A percentile compares a stretch with the other conserved stretches of the same genome.
phyloP scores from a whole-genome alignment of 2,888 invertebrate genomes.

The Pinctada fucata region DNA sequence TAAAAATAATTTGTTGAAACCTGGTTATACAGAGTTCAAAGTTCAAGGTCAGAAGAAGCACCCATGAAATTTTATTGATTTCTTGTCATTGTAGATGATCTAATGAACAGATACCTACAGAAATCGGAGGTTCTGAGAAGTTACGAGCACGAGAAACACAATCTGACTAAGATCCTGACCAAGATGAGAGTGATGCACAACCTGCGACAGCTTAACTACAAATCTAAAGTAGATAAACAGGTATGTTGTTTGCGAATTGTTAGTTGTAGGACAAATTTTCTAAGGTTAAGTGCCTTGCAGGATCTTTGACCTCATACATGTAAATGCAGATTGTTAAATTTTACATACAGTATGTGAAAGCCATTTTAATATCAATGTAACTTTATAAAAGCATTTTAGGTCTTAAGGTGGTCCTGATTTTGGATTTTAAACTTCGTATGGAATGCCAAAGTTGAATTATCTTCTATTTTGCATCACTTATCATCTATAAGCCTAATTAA shows the following conservation, averaged over 20 bases:
- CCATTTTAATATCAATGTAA: too few species aligned
- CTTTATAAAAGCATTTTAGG: too few species aligned
- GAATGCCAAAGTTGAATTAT: too few species aligned
- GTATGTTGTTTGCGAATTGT: conserved; percentile 47
- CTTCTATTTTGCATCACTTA: too few species aligned
- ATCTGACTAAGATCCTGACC: conserved; percentile 67
- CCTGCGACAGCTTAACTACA: conserved; percentile 71
- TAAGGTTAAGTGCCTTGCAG: background rate
- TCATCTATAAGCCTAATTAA: too few species aligned
- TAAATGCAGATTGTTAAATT: background rate
- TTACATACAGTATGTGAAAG: background rate
- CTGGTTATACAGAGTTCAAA: too few species aligned
- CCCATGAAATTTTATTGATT: background rate
- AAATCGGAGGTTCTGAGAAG: conserved; percentile 64
- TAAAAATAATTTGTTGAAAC: too few species aligned
- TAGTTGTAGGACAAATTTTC: background rate
- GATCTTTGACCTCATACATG: background rate
- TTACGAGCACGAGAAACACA: conserved; percentile 71
- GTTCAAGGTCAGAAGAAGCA: too few species aligned
- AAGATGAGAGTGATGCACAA: conserved; percentile 73
- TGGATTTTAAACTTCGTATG: too few species aligned
- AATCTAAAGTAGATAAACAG: conserved; percentile 61
- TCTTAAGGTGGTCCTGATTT: too few species aligned
- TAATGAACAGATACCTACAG: conserved; percentile 44
- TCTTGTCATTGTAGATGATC: conserved; percentile 31